A percentile compares a stretch with the other conserved stretches of the same genome.
phyloP scores from a whole-genome alignment of 2,113 vertebrate species.

The Chloropsis hardwickii region DNA sequence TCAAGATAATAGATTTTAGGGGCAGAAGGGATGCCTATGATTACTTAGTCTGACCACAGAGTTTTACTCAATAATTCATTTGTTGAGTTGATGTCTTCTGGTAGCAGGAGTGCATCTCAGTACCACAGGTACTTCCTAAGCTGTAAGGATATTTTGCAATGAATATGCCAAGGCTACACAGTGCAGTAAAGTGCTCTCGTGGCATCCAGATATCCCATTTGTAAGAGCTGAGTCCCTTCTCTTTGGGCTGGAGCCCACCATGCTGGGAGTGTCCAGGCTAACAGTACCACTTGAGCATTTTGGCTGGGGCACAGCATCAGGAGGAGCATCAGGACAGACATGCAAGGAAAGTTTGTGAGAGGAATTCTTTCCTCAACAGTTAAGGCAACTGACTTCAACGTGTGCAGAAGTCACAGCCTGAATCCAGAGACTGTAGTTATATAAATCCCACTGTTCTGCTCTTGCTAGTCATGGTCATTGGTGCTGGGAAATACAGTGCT shows the following conservation, averaged over 20 bases:
- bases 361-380: not conserved
- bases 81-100: not conserved
- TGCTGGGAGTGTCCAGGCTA: not conserved
- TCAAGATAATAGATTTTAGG: slow-evolving; percentile 33
- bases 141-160: not conserved
- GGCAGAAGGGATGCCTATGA: slow-evolving; percentile 1
- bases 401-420: not conserved
- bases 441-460: not conserved
- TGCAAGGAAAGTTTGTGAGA: not conserved
- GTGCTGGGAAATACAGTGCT: not conserved
- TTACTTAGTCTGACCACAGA: not conserved
- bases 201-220: not conserved
- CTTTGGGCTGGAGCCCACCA: not conserved
- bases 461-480: not conserved
- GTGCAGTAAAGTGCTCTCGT: not conserved
- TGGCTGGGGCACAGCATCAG: not conserved
- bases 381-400: not conserved
- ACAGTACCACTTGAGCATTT: not conserved
- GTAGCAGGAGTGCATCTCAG: not conserved
- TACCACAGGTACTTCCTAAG: not conserved
- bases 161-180: not conserved
- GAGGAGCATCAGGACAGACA: not conserved
- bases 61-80: slow-evolving; percentile 26
- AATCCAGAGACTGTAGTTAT: not conserved
- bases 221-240: not conserved